phyloP scores from a whole-genome alignment of 2,113 vertebrate genomes.

The Apeltes quadracus region DNA sequence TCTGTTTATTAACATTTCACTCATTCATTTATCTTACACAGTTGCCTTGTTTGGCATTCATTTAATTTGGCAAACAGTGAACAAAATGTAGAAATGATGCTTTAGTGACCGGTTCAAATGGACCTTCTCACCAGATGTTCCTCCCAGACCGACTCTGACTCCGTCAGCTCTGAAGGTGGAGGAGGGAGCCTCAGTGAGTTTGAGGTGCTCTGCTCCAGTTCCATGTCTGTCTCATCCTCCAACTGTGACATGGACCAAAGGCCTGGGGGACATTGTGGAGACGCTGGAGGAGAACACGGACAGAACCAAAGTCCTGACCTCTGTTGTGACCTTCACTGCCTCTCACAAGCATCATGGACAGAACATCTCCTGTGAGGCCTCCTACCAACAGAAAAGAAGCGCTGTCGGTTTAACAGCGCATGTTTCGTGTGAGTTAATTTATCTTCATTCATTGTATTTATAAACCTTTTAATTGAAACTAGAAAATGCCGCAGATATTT shows the following conservation, averaged over 20 bases:
- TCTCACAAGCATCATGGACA: slow-evolving; percentile 41
- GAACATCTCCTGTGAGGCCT: slow-evolving; percentile 49
- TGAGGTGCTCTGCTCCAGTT: slow-evolving; percentile 52
- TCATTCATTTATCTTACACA: background rate
- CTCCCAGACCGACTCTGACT: slow-evolving; percentile 39
- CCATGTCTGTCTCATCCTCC: slow-evolving; percentile 54
- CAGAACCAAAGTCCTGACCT: slow-evolving; percentile 41
- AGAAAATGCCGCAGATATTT: too few species aligned
- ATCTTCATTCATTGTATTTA: background rate
- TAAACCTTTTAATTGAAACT: too few species aligned
- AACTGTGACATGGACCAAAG: slow-evolving; percentile 53
- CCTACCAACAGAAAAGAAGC: slow-evolving; percentile 45
- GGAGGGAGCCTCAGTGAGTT: slow-evolving; percentile 47
- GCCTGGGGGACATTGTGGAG: slow-evolving; percentile 35
- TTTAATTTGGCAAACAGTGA: background rate
- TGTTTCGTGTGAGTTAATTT: slow-evolving; percentile 33
- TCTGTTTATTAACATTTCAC: background rate
- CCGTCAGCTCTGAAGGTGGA: slow-evolving; percentile 20
- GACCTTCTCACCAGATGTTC: slow-evolving; percentile 17
- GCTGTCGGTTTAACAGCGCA: background rate
- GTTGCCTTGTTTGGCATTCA: background rate
- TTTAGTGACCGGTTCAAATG: background rate
- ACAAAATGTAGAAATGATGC: background rate
- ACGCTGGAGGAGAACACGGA: slow-evolving; percentile 41
- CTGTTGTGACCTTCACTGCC: slow-evolving; percentile 57